These are phyloP conservation scores for Drosophila greeni DNA, from an alignment of 2,888 invertebrate genomes.

Conservation along the genomic window DNA sequence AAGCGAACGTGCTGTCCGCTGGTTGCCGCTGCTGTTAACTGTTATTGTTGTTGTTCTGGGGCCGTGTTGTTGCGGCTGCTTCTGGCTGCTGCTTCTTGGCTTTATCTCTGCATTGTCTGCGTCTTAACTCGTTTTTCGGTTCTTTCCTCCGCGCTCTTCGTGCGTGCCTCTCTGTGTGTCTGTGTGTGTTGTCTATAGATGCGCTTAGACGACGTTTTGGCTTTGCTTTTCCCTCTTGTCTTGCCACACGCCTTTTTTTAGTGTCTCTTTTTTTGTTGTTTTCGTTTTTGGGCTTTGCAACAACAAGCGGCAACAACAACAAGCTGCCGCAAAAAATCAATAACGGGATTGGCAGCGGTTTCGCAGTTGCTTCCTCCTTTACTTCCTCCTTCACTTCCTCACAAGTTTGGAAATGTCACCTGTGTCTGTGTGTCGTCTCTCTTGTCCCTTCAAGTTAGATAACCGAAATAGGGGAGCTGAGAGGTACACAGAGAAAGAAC, in stretches of 20 bases:
- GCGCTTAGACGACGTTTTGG: conserved; percentile 26
- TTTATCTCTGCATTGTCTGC: conserved; percentile 55
- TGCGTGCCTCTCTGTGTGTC: neutral
- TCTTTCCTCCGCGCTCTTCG: conserved; percentile 17
- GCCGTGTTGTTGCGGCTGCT: conserved; percentile 34
- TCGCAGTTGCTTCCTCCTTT: conserved; percentile 16
- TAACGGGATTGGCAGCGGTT: conserved; percentile 39
- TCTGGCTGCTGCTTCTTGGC: conserved; percentile 47
- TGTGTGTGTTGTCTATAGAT: conserved; percentile 15
- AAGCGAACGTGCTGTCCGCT: conserved; percentile 9
- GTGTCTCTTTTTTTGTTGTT: neutral
- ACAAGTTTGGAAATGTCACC: conserved; percentile 9
- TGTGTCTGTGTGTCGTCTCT: conserved; percentile 11
- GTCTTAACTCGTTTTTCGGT: conserved; percentile 62
- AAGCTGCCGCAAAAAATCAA: conserved; percentile 43
- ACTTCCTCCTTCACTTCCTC: conserved; percentile 19
- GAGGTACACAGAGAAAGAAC: neutral
- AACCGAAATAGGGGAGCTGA: conserved; percentile 2
- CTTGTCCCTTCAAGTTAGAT: conserved; percentile 12
- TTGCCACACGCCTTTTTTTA: conserved; percentile 31
- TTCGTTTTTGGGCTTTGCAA: conserved; percentile 15
- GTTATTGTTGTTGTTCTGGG: conserved; percentile 32
- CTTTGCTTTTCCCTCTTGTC: conserved; percentile 13
- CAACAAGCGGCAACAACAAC: conserved; percentile 18
- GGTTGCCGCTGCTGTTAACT: neutral